A percentile compares a stretch with the other conserved stretches of the same genome.
phyloP scores from a whole-genome alignment of 2,797 vertebrate species.

The Meriones psammophilus region DNA sequence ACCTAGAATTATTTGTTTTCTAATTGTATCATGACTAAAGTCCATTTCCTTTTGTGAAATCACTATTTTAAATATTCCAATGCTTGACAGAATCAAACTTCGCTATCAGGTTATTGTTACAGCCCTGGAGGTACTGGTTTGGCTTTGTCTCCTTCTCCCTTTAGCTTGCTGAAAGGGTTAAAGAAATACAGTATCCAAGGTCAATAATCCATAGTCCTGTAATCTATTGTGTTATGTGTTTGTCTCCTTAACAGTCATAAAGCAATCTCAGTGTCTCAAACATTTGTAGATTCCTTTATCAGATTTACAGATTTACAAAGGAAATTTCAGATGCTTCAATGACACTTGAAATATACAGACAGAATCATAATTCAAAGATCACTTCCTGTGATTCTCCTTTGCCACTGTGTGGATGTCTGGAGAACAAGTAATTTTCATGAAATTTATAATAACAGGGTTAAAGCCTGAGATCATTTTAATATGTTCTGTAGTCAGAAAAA shows the following conservation, averaged over 20 bases:
- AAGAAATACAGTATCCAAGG: neutral
- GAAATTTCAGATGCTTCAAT: neutral
- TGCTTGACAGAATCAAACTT: neutral
- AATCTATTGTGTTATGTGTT: neutral
- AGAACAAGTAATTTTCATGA: conserved; percentile 64
- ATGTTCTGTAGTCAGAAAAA: conserved; percentile 33
- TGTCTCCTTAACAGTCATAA: conserved; percentile 10
- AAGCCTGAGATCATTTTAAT: conserved; percentile 68
- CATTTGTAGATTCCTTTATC: neutral
- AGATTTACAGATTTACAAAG: neutral
- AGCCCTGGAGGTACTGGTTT: neutral
- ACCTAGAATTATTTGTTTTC: neutral
- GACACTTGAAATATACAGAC: neutral
- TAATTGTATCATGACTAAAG: neutral
- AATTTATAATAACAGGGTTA: conserved; percentile 60
- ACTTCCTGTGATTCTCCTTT: neutral
- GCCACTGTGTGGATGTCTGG: neutral
- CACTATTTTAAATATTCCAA: neutral
- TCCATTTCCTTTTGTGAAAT: neutral
- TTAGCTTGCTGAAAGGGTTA: neutral
- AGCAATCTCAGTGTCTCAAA: neutral
- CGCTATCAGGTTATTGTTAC: neutral
- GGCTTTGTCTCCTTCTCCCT: neutral
- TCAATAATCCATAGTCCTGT: neutral
- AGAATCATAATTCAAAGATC: conserved; percentile 47